phyloP scores from a whole-genome alignment of 2,888 invertebrate species.

The Argyra leucocephala region DNA sequence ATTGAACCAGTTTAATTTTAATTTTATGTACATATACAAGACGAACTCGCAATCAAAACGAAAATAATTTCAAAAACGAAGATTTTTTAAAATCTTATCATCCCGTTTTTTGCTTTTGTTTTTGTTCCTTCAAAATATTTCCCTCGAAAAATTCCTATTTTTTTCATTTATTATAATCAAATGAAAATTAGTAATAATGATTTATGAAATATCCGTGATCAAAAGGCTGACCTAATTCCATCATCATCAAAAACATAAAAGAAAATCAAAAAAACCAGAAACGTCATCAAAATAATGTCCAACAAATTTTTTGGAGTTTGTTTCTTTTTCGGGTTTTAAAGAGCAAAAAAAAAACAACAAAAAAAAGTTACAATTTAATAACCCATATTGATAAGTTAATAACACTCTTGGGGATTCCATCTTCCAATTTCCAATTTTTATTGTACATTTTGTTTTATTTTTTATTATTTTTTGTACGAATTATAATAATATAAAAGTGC shows the following conservation, averaged over 20 bases:
- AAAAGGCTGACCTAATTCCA: not conserved
- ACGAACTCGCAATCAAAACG: too few relatives aligned
- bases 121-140: too few relatives aligned
- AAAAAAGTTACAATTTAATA: not conserved
- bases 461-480: not conserved
- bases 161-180: not conserved
- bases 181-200: not conserved
- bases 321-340: not conserved
- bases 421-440: not conserved
- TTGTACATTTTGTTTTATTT: too few relatives aligned
- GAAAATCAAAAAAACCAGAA: not conserved
- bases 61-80: too few relatives aligned
- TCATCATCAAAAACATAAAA: not conserved
- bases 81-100: too few relatives aligned
- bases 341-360: not conserved
- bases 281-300: not conserved
- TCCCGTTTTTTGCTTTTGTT: too few relatives aligned
- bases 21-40: too few relatives aligned
- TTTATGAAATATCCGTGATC: conserved; percentile 3
- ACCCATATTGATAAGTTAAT: not conserved
- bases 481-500: not conserved
- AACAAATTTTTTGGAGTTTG: not conserved
- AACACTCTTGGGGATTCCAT: not conserved
- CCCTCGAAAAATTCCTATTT: too few relatives aligned
- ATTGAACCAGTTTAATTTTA: too few relatives aligned